These are phyloP conservation scores for Nycteola revayana DNA, from an alignment of 2,888 invertebrate species.

Conservation along the genomic window DNA sequence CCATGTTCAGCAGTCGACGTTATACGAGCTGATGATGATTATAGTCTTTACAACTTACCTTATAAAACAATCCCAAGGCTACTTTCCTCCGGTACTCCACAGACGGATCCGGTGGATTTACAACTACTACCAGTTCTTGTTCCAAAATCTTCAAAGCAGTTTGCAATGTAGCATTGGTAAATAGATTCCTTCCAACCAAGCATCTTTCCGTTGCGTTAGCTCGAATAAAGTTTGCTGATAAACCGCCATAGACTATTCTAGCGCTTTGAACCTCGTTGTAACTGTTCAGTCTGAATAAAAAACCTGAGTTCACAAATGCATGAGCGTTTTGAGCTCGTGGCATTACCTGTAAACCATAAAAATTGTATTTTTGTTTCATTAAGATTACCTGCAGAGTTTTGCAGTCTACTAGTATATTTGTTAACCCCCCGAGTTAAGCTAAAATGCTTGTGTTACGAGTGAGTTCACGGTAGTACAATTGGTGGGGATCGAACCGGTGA, in stretches of 20 bases:
- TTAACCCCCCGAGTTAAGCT: too few relatives aligned
- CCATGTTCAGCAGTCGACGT: too few relatives aligned
- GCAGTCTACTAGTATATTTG: too few relatives aligned
- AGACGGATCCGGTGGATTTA: constrained; percentile 76
- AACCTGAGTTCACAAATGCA: constrained; percentile 88
- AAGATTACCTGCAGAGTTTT: background rate
- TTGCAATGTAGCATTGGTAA: constrained; percentile 63
- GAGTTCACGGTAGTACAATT: too few relatives aligned
- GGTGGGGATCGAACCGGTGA: too few relatives aligned
- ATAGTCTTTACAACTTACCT: too few relatives aligned
- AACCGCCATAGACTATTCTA: constrained; percentile 81
- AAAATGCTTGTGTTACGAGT: too few relatives aligned
- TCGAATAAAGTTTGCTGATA: constrained; percentile 62
- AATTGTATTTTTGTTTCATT: background rate
- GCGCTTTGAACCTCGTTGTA: constrained; percentile 48
- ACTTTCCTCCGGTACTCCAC: constrained; percentile 80
- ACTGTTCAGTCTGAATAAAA: constrained; percentile 68
- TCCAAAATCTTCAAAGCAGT: constrained; percentile 44
- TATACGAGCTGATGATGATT: too few relatives aligned
- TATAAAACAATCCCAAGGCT: constrained; percentile 79
- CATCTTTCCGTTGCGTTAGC: constrained; percentile 78
- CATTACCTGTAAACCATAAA: constrained; percentile 83
- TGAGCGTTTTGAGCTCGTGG: constrained; percentile 87
- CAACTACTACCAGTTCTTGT: constrained; percentile 43
- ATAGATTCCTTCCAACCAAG: constrained; percentile 60